Percentiles rank a stretch among this genome's conserved stretches.
These are phyloP conservation scores for Eurypyga helias DNA, from an alignment of 2,113 vertebrate species.

Conservation along the genomic window DNA sequence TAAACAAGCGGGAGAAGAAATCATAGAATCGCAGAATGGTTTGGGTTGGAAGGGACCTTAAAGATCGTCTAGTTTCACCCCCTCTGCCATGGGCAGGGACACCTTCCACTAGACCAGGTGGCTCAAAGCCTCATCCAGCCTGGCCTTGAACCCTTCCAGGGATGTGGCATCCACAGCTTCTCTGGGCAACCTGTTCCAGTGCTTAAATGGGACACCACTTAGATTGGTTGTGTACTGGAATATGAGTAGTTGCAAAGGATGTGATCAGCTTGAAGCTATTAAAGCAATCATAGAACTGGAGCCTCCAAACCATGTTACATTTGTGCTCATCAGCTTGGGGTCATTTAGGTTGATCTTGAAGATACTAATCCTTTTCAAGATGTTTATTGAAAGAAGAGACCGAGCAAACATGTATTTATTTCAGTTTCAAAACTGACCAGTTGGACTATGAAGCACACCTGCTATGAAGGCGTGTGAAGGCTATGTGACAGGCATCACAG, in stretches of 20 bases:
- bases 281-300: constrained; percentile 10
- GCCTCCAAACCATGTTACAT: background rate
- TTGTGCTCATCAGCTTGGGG: background rate
- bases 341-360: background rate
- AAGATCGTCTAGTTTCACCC: too few relatives aligned
- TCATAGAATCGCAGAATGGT: too few relatives aligned
- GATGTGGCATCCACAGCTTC: too few relatives aligned
- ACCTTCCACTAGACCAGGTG: too few relatives aligned
- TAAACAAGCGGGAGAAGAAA: constrained; percentile 7
- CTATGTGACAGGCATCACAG: background rate
- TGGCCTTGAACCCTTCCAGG: too few relatives aligned
- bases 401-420: background rate
- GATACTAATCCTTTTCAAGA: background rate
- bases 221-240: background rate
- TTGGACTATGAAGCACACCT: background rate
- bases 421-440: background rate
- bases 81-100: too few relatives aligned
- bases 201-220: background rate
- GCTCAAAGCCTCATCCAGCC: too few relatives aligned
- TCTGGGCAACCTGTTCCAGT: too few relatives aligned
- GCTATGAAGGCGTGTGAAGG: background rate
- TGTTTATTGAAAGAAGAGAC: background rate
- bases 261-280: background rate
- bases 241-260: background rate
- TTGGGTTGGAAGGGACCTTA: too few relatives aligned